Conservation (phyloP, 2,888 invertebrate species). For the Dastarcus helophoroides region DNA sequence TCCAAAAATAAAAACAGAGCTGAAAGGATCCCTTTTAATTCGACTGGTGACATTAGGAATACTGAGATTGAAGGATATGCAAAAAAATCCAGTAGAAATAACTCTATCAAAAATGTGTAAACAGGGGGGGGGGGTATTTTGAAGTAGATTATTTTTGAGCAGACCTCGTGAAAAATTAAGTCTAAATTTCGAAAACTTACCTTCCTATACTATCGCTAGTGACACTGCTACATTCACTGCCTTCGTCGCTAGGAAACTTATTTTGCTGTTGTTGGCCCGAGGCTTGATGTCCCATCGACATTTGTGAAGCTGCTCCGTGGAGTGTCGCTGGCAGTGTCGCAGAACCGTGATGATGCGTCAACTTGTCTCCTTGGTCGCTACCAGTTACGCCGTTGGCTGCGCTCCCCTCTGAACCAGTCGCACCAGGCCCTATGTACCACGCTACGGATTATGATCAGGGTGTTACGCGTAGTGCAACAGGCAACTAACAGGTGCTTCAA, state of each 20-base stretch:
- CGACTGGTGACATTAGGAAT: too few relatives aligned
- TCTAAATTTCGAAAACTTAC: constrained; percentile 33
- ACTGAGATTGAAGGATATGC: too few relatives aligned
- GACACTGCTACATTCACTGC: constrained; percentile 77
- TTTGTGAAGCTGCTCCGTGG: constrained; percentile 40
- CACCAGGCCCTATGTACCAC: constrained; percentile 35
- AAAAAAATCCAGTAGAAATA: too few relatives aligned
- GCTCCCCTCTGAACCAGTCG: constrained; percentile 6
- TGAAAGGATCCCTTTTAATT: too few relatives aligned
- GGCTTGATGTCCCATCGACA: constrained; percentile 34
- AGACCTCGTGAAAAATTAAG: too few relatives aligned
- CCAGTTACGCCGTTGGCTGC: constrained; percentile 30
- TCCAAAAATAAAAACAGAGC: too few relatives aligned
- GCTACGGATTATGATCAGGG: constrained; percentile 33
- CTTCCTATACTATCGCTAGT: constrained; percentile 71
- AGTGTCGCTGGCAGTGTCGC: constrained; percentile 54
- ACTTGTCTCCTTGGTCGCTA: constrained; percentile 40
- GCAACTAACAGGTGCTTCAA: too few relatives aligned
- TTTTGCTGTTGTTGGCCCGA: constrained; percentile 33
- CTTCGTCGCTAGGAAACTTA: constrained; percentile 71
- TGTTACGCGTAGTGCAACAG: constrained; percentile 15
- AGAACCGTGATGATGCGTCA: constrained; percentile 40
- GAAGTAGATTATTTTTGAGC: too few relatives aligned
- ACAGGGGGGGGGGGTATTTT: too few relatives aligned
- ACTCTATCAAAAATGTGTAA: too few relatives aligned